Evolutionary conservation across 2,888 invertebrate species (phyloP), one percentile per base, ranked within the genome.

Genomic region (Drosophila seclusa): DNA sequence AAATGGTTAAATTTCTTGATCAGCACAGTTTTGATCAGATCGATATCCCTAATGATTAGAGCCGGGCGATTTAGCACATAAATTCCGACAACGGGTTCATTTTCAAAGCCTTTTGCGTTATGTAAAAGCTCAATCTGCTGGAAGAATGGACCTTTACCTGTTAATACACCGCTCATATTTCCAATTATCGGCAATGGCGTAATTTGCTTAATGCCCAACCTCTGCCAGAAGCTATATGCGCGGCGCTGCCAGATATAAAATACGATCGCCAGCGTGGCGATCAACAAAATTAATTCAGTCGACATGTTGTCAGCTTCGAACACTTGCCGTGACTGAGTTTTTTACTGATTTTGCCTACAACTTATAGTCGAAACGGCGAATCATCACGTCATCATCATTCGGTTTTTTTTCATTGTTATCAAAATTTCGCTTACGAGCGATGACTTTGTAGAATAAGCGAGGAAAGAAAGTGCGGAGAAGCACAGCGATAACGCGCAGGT

Each of bases 1-100:
- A 94, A 94, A 40, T 84, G 83, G 63, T 90, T 90, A 45, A 94
- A 94, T 65, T 94, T 94, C 50, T 93, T 94, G 2, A 94, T 91
- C 59, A 94, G 77, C 4, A 94, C 70, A 6, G 89, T 81, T 76
- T 94, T 94, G 2, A 94, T 73, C 2, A 94, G 67, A 3, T 93
- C 93, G 0, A 92, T 90, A 78, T 94, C 93, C 5, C 91, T 91
- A 1, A 93, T 63, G 2, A 94, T 10, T 4, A 94, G 24, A 0
- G 83, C 86, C 0, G 94, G 94, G 4, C 92, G 91, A 74, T 94
- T 90, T 24, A 93, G 84, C 2, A 93, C 70, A 89, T 90, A 79
- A 69, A 94, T 52, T 69, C 94, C 89, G 68, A 89, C 71, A 61
- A 93, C 34, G 16, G 92, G 76, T 72, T 79, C 67, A 73, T 91